A percentile compares a stretch with the other conserved stretches of the same genome.
Evolutionary conservation across 2,888 invertebrate species (phyloP).

Genomic region (Hydriomena furcata): DNA sequence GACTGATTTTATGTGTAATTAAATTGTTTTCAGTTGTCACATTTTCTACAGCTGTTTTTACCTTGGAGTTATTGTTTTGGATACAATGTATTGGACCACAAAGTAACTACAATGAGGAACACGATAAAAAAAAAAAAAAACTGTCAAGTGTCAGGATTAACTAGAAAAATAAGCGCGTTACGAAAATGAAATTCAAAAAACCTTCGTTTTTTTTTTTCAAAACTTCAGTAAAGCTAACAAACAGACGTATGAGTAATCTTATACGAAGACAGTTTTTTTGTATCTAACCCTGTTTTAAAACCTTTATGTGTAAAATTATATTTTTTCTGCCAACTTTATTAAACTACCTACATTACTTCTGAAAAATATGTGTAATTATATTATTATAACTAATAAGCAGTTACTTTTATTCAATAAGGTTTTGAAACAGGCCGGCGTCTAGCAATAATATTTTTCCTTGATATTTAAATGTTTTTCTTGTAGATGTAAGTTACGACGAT

Average conservation of each 20-base stretch:
- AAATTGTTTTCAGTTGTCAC: conserved; percentile 48
- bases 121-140: no score
- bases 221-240: no score
- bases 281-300: conserved; percentile 10
- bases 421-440: conserved; percentile 13
- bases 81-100: conserved; percentile 18
- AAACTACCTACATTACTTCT: no score
- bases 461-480: background rate
- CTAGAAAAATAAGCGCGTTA: no score
- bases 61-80: conserved; percentile 41
- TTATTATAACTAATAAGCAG: background rate
- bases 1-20: conserved; percentile 71
- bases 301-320: conserved; percentile 4
- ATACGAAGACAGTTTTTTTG: no score
- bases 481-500: conserved; percentile 8
- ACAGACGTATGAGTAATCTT: no score
- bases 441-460: background rate
- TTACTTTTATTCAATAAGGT: conserved; percentile 6
- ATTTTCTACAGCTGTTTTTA: conserved; percentile 41
- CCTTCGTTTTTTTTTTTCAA: no score
- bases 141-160: no score
- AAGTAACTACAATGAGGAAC: no score
- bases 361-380: no score
- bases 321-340: no score
- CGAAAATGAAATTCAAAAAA: no score